Evolutionary conservation across 2,797 vertebrate species (phyloP).

Genomic region (Lutra lutra): DNA sequence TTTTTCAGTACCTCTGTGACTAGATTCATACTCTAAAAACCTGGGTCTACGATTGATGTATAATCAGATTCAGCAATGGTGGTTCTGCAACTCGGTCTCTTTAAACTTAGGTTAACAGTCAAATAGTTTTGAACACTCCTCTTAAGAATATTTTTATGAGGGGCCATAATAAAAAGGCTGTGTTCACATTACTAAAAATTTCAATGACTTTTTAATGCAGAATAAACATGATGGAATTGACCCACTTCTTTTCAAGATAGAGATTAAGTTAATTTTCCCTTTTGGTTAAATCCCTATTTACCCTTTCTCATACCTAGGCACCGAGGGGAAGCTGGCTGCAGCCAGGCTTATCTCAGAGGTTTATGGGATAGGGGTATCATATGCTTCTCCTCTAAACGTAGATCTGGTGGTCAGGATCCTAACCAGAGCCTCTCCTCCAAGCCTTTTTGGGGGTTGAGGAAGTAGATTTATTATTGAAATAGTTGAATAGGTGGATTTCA

Average conservation of each 20-base stretch:
- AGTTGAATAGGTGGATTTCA: background rate
- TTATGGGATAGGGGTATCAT: background rate
- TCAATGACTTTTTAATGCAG: constrained; percentile 8
- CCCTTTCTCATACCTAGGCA: background rate
- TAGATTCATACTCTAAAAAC: background rate
- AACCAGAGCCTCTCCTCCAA: background rate
- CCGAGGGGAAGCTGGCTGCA: background rate
- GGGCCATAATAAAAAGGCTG: background rate
- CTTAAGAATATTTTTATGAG: constrained; percentile 4
- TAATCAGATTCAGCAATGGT: constrained; percentile 16
- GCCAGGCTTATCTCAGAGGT: background rate
- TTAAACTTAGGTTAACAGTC: background rate
- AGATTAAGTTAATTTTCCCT: background rate
- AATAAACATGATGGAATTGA: background rate
- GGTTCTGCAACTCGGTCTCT: background rate
- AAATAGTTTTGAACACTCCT: background rate
- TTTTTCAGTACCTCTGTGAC: constrained; percentile 20
- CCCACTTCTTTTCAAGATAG: background rate
- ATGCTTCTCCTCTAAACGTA: background rate
- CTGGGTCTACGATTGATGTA: background rate
- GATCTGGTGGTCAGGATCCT: background rate
- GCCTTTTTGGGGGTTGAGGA: background rate
- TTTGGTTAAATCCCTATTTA: background rate
- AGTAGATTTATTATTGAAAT: background rate
- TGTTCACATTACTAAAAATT: background rate